Conservation (phyloP, 2,797 vertebrate species). For the Eidolon dupreanum region DNA sequence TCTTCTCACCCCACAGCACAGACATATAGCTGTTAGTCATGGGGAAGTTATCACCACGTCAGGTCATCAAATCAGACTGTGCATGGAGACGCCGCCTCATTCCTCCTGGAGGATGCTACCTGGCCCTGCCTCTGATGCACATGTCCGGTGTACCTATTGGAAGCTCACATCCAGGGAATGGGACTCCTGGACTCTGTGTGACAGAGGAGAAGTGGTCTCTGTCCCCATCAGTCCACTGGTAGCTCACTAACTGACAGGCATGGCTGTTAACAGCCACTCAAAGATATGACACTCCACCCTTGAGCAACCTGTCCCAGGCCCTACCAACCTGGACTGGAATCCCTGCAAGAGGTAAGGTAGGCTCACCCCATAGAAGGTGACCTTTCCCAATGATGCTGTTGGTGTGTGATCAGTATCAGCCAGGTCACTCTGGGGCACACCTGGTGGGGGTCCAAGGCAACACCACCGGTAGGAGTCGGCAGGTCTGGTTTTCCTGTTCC, state of each 20-base stretch:
- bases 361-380: neutral
- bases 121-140: neutral
- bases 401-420: neutral
- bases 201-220: neutral
- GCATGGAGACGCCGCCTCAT: rapidly evolving
- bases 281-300: neutral
- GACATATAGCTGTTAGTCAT: rapidly evolving
- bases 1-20: rapidly evolving
- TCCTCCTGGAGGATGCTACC: neutral
- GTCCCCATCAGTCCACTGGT: neutral
- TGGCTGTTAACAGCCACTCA: neutral
- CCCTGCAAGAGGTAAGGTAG: neutral
- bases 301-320: neutral
- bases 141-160: neutral
- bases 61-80: no score
- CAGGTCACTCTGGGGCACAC: rapidly evolving
- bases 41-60: neutral
- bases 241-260: neutral
- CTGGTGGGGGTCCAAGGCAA: neutral
- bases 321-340: neutral
- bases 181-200: neutral
- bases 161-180: neutral
- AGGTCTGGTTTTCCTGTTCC: neutral
- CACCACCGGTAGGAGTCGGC: neutral
- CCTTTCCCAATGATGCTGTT: neutral